Evolutionary conservation across 2,113 vertebrate genomes (phyloP), one percentile per base, ranked within the genome.

Genomic region (Etheostoma cragini): DNA sequence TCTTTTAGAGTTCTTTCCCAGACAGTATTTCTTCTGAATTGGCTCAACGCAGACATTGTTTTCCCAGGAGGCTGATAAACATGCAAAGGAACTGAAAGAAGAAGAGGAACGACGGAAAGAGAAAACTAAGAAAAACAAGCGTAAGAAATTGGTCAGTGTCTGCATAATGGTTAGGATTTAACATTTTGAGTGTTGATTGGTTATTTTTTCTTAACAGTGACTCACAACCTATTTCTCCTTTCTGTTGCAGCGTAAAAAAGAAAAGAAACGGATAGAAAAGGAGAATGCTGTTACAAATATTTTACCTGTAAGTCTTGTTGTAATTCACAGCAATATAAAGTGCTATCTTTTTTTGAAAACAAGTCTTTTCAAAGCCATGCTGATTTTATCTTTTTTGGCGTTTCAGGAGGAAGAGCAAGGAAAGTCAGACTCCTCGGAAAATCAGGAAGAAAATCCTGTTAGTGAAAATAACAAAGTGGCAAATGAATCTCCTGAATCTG

Each of bases 101-200:
- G 92, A 95, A 72, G 91, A 96, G n/a, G 86, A 93, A 81, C 89
- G 83, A 11, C 81, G 70, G 26, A 94, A 93, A 22, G 86, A 74
- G 4, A 95, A 91, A 80, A 83, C 92, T 10, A 85, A 93, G 38
- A 94, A 78, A 76, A 95, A 95, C 82, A 95, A 92, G 66, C 89
- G 81, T 49, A 96, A 96, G 63, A 96, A 95, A 87, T 76, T 92
- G 92, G 95, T 95, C 4, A 80, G 87, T 71, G 13, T 60, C 2
- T 2, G 22, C 1, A 11, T 17, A 24, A 30, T 46, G 30, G 24
- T 62, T 21, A 22, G 8, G 13, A 42, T 57, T 54, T 5, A 6
- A 24, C 1, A 46, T 38, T 45, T 0, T 45, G 2, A 30, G 5
- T 26, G 7, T 1, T 63, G 2, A 0, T 24, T 30, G 26, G 1